Evolutionary conservation across 2,797 vertebrate genomes (phyloP), one percentile per base, ranked within the genome.

Genomic region (Galagoides demidoff): DNA sequence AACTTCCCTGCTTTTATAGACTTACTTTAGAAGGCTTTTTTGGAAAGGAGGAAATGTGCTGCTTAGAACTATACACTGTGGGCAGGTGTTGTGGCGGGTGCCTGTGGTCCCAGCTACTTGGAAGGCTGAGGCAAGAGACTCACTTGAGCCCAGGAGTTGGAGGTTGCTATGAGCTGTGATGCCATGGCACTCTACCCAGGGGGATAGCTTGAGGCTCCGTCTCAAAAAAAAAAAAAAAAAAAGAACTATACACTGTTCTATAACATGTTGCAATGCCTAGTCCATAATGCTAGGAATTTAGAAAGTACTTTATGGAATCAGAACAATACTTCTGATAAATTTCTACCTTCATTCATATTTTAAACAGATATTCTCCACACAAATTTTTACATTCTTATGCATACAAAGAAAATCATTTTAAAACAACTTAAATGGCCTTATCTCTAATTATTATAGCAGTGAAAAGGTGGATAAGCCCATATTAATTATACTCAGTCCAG

Each of bases 1-100:
- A 86, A 95, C 20, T 93, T 70, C 88, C 12, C 79, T 95, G 45
- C 61, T 5, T 57, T 86, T 86, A 78, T 66, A 96, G 19, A 77
- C 57, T 93, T 70, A 91, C 25, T 79, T 89, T 79, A 70, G 52
- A 57, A 82, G 39, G 2, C 0, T 74, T 68, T 12, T 39, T 16
- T 83, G 0, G 7, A 59, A 74, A 82, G 93, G 11, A 55, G 2
- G 23, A 95, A 94, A 61, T 23, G 90, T 34, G 20, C 13, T 85
- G 17, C 57, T 89, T 78, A 88, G 43, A 93, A n/a, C 82, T 95
- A 68, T n/a, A n/a, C n/a, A n/a, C n/a, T n/a, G n/a, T n/a, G n/a
- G n/a, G n/a, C n/a, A n/a, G n/a, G n/a, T n/a, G n/a, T n/a, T n/a
- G n/a, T n/a, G n/a, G n/a, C n/a, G n/a, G n/a, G n/a, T n/a, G n/a